Base-by-base conservation (phyloP, 2,113 vertebrate genomes). In the Castor canadensis region DNA sequence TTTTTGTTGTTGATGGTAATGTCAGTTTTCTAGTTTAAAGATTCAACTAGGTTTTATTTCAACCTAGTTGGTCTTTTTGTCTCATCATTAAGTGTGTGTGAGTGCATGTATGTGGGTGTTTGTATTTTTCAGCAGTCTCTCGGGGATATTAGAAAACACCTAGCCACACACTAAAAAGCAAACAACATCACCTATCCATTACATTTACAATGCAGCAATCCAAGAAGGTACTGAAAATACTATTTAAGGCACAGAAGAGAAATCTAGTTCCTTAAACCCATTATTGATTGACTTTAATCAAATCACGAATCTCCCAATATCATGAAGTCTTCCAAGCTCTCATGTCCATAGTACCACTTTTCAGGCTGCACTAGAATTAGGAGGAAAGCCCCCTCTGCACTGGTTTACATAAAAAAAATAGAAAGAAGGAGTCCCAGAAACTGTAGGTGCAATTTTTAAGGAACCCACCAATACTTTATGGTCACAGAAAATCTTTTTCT, bases 41-140 rank as follows among this genome's bases (percentile, higher is more conserved):
- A 64, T 16, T 64, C 89, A 82, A 45, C 20, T 47, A 49, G 28
- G 10, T 45, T 60, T 84, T 38, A 12, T 58, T 81, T 10, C 9
- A 67, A 54, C 26, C 73, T 72, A 49, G 0, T 17, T 38, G 80
- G 17, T 60, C 17, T 54, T 71, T 66, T 28, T 24, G 58, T 22
- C 6, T 71, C 38, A 43, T 19, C 5, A 16, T 28, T 81, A 77
- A 20, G 12, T 28, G n/a, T 64, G 49, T 20, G 13, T 47, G 45
- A 7, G 38, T 58, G 2, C 0, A 9, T 15, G 16, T 24, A 7
- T 9, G 3, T 45, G 28, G n/a, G n/a, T n/a, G n/a, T n/a, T n/a
- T n/a, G n/a, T 56, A 28, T 58, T 43, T 80, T 85, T 22, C 67
- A 81, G 72, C 20, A 38, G 6, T 47, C 20, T 88, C 67, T 91